Base-by-base conservation (phyloP, 2,797 vertebrate species). In the Tiaroga cobitis region DNA sequence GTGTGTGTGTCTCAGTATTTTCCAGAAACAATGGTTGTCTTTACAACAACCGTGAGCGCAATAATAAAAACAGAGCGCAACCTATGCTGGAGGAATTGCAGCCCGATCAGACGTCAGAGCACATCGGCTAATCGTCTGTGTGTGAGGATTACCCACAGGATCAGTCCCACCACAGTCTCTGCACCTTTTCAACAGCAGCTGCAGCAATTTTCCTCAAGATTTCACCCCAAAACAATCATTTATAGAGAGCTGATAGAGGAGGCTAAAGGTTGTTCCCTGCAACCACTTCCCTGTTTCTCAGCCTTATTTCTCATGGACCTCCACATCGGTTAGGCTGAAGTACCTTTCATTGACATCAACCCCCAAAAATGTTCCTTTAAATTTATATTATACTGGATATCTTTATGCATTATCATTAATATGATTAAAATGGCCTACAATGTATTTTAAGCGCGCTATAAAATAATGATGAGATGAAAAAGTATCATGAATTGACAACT, bases 121-220 rank as follows among this genome's bases (percentile, higher is more conserved):
- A 49, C 70, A 83, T 39, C 6, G 59, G 41, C 43, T 76, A 76
- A 83, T 76, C 43, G 18, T 65, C 72, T 74, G 72, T 54, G 59
- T 63, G 43, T 29, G 59, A 65, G 46, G 59, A 83, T 67, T 76
- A 83, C 18, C 41, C 32, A 75, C 32, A 39, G 81, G 72, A 76
- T 51, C 41, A 75, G 72, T 83, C 72, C 56, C 59, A 83, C 24
- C 72, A 76, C 81, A 67, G 59, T 19, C 72, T 9, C 81, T 65
- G 81, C 81, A 75, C 59, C 81, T 75, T 83, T 67, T 75, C 81
- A 65, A 24, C 54, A 74, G 39, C 56, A 51, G 72, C 72, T 39
- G 59, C 72, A 75, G 72, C 72, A 75, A 65, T 83, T 83, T 83
- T 75, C 70, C 39, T 29, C 59, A 83, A 67, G 72, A 75, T 83